A percentile compares a stretch with the other conserved stretches of the same genome.
phyloP scores from a whole-genome alignment of 2,888 invertebrate genomes.

The Pseudococcus viburni region DNA sequence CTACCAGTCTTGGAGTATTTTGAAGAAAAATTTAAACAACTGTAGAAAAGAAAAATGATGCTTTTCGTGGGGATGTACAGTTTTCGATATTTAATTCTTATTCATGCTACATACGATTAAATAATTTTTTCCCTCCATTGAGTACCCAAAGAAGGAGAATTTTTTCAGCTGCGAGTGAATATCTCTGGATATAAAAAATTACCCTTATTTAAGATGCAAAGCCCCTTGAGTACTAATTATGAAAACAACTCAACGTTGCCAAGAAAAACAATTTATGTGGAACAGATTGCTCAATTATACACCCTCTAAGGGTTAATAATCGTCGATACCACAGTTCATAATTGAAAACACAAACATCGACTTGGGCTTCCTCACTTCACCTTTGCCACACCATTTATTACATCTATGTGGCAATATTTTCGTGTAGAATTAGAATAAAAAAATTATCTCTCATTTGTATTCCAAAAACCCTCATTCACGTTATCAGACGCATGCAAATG shows the following conservation, averaged over 20 bases:
- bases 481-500: slow-evolving; percentile 62
- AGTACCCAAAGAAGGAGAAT: no score
- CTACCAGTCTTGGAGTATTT: background rate
- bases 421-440: slow-evolving; percentile 44
- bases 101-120: slow-evolving; percentile 10
- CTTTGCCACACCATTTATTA: background rate
- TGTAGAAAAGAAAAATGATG: slow-evolving; percentile 62
- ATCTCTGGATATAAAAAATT: no score
- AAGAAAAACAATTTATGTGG: background rate
- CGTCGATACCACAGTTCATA: background rate
- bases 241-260: background rate
- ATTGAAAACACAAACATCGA: slow-evolving; percentile 30
- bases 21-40: slow-evolving; percentile 39
- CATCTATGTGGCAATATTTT: slow-evolving; percentile 13
- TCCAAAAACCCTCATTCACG: slow-evolving; percentile 41
- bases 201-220: no score
- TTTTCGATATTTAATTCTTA: background rate
- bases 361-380: background rate
- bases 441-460: slow-evolving; percentile 60
- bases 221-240: background rate
- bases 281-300: background rate
- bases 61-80: background rate
- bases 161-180: no score
- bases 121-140: no score
- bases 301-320: slow-evolving; percentile 32